Evolutionary conservation across 2,888 invertebrate genomes (phyloP).

Genomic region (Eilema sororculum): DNA sequence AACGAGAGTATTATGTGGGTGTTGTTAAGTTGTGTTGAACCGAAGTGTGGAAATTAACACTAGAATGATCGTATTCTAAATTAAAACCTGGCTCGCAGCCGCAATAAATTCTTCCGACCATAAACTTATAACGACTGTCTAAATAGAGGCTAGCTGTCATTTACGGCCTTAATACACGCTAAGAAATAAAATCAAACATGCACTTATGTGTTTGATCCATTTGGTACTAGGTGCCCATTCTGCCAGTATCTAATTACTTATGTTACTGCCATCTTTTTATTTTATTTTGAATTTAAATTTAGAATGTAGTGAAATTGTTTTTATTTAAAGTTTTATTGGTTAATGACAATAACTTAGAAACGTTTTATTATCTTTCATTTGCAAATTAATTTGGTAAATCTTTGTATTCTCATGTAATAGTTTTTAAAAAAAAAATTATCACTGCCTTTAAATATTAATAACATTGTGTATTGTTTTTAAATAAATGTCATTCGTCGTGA

Average conservation of each 20-base stretch:
- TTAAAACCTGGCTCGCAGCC: constrained; percentile 74
- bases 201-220: constrained; percentile 57
- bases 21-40: constrained; percentile 52
- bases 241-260: not conserved
- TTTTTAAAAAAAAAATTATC: no score
- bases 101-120: constrained; percentile 82
- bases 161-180: constrained; percentile 75
- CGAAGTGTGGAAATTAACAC: constrained; percentile 80
- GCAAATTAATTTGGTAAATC: no score
- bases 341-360: not conserved
- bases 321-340: not conserved
- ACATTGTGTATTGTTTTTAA: no score
- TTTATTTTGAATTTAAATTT: not conserved
- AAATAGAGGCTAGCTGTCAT: constrained; percentile 82
- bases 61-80: constrained; percentile 79
- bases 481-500: no score
- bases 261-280: not conserved
- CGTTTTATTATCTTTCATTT: not conserved
- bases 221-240: constrained; percentile 37
- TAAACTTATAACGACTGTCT: constrained; percentile 84
- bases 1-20: constrained; percentile 18
- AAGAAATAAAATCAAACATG: constrained; percentile 63
- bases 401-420: no score
- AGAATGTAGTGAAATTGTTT: not conserved
- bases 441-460: no score